Conservation (phyloP, 2,113 vertebrate genomes). For the Trogon melanurus region DNA sequence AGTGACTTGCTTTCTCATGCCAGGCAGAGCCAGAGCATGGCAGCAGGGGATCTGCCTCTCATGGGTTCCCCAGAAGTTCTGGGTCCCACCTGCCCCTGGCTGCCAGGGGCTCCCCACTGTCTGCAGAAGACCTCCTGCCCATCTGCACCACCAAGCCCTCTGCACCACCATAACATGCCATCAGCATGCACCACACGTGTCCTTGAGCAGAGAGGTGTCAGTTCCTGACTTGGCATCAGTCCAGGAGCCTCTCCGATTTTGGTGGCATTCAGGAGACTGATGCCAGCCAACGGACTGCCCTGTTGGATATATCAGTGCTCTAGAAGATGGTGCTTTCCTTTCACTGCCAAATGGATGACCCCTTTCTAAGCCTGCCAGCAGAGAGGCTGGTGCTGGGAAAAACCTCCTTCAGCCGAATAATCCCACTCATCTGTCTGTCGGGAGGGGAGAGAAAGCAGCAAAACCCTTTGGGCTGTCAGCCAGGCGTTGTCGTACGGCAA, state of each 20-base stretch:
- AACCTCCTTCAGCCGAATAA: not conserved
- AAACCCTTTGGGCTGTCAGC: conserved; percentile 4
- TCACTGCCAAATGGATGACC: not conserved
- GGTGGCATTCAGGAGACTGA: not conserved
- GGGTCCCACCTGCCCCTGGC: not conserved
- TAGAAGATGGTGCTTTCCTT: not conserved
- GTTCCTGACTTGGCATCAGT: not conserved
- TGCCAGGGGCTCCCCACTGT: not conserved
- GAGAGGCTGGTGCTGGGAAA: not conserved
- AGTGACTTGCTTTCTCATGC: accelerated
- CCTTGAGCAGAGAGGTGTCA: not conserved
- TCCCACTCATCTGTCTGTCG: not conserved
- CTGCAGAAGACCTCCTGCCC: not conserved
- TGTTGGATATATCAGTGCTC: not conserved
- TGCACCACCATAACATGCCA: too few species aligned
- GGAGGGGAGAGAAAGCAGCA: not conserved
- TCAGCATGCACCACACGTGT: accelerated
- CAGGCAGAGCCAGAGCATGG: not conserved
- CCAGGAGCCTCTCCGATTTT: not conserved
- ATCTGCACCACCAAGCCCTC: not conserved
- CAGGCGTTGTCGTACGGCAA: not conserved
- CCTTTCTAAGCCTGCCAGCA: not conserved
- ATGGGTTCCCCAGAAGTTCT: not conserved
- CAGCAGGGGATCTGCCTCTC: not conserved
- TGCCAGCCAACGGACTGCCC: not conserved